Percentiles rank a stretch among this genome's conserved stretches.
Evolutionary conservation across 2,888 invertebrate species (phyloP).

Genomic region (Trypoxylon attenuatum): DNA sequence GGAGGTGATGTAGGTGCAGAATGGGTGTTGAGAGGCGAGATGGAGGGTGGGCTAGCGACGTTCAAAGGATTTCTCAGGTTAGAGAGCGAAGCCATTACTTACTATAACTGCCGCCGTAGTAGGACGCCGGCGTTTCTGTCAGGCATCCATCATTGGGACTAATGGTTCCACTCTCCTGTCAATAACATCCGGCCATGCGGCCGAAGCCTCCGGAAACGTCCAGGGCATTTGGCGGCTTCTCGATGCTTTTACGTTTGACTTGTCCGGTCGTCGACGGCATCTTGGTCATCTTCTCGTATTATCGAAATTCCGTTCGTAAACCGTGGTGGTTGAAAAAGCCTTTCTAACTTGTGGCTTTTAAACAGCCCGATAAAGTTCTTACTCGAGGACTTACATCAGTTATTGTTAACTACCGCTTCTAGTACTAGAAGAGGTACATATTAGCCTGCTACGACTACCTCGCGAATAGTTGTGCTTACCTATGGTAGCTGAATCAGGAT

Average conservation of each 20-base stretch:
- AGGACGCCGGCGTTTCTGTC: slow-evolving; percentile 71
- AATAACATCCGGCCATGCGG: slow-evolving; percentile 72
- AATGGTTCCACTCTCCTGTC: slow-evolving; percentile 74
- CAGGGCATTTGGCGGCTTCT: slow-evolving; percentile 40
- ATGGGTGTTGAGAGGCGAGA: slow-evolving; percentile 32
- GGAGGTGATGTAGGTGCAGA: slow-evolving; percentile 43
- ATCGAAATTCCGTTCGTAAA: too few species aligned
- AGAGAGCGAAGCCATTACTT: slow-evolving; percentile 73
- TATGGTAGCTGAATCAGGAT: slow-evolving; percentile 67
- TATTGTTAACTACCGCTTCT: too few species aligned
- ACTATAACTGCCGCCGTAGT: slow-evolving; percentile 72
- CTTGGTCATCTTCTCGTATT: neutral
- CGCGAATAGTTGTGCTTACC: too few species aligned
- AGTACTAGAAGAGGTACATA: too few species aligned
- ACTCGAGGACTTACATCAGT: too few species aligned
- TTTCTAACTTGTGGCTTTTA: too few species aligned
- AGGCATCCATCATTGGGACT: slow-evolving; percentile 74
- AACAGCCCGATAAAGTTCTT: too few species aligned
- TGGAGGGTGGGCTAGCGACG: slow-evolving; percentile 43
- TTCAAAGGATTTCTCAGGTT: slow-evolving; percentile 69
- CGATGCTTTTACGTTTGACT: too few species aligned
- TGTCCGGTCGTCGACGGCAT: neutral
- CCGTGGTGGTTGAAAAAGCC: too few species aligned
- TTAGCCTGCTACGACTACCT: too few species aligned
- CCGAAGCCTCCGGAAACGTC: slow-evolving; percentile 60